Conservation (phyloP, 2,888 invertebrate species). For the Acheta domesticus region DNA sequence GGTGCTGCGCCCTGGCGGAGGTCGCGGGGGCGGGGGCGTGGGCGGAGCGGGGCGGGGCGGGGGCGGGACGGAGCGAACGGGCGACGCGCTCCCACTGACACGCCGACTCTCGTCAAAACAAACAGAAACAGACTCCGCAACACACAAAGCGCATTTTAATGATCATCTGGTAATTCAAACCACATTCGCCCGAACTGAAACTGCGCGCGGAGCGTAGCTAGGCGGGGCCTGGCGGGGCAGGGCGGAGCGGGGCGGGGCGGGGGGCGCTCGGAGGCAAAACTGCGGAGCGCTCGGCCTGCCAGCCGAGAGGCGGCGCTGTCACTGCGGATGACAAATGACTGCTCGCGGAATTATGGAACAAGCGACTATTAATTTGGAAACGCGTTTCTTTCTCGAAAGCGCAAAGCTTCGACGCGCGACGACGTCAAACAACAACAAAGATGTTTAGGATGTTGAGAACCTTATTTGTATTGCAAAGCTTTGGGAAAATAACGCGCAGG, state of each 20-base stretch:
- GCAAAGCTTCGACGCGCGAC: neutral
- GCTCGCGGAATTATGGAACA: neutral
- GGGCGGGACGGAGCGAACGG: neutral
- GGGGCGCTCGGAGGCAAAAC: neutral
- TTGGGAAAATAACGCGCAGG: too few relatives aligned
- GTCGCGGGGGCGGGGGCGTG: neutral
- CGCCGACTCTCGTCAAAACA: neutral
- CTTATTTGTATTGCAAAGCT: neutral
- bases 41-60: neutral
- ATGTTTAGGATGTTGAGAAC: neutral
- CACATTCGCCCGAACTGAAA: neutral
- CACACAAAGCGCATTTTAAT: constrained; percentile 1
- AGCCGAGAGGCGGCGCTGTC: neutral
- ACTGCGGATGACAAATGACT: constrained; percentile 1
- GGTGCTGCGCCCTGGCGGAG: neutral
- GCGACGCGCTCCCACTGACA: neutral
- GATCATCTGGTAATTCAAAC: constrained; percentile 18
- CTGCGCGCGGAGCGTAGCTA: neutral
- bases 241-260: too few relatives aligned
- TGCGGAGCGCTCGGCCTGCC: neutral
- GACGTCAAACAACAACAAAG: neutral
- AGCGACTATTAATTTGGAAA: neutral
- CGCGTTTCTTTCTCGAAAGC: neutral
- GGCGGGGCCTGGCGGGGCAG: too few relatives aligned
- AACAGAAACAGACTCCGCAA: neutral